A percentile compares a stretch with the other conserved stretches of the same genome.
phyloP scores from a whole-genome alignment of 2,888 invertebrate species.

The Cryptocephalus primarius region DNA sequence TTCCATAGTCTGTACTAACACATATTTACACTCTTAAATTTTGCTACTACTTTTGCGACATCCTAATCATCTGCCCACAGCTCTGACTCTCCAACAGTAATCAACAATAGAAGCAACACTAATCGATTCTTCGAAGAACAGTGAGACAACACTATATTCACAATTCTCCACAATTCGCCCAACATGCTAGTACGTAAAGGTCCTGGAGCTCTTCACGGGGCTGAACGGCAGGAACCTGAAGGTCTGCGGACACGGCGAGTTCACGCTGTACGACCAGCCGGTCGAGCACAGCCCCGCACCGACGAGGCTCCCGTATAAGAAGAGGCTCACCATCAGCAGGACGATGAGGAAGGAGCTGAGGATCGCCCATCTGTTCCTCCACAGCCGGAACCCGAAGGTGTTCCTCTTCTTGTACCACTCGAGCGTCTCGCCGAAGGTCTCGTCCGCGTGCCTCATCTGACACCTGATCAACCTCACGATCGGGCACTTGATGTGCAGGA shows the following conservation, averaged over 20 bases:
- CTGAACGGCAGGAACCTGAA: conserved; percentile 1
- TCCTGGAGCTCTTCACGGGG: background rate
- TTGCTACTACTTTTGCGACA: too few relatives aligned
- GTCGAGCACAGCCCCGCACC: conserved; percentile 20
- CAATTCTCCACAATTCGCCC: too few relatives aligned
- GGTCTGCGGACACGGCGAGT: conserved; percentile 4
- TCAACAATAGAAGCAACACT: too few relatives aligned
- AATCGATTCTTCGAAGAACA: too few relatives aligned
- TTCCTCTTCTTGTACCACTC: conserved; percentile 7
- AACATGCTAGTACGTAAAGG: background rate
- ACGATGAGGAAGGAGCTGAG: conserved; percentile 14
- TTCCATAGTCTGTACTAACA: too few relatives aligned
- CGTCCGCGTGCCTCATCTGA: conserved; percentile 17
- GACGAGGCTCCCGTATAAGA: conserved; percentile 18
- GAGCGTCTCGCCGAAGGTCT: conserved; percentile 9
- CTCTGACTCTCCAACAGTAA: too few relatives aligned
- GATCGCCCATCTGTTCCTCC: conserved; percentile 13
- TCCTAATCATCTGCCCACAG: too few relatives aligned
- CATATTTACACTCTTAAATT: too few relatives aligned
- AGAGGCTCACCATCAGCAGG: conserved; percentile 16
- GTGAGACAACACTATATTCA: too few relatives aligned
- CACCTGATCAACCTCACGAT: conserved; percentile 16
- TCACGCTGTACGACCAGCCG: conserved; percentile 2
- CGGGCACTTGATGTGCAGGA: conserved; percentile 20
- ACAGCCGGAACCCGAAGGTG: conserved; percentile 3